Percentiles rank a stretch among this genome's conserved stretches.
Evolutionary conservation across 1,140 invertebrate genomes (phyloP).

Genomic region (Vollenhovia emeryi): DNA sequence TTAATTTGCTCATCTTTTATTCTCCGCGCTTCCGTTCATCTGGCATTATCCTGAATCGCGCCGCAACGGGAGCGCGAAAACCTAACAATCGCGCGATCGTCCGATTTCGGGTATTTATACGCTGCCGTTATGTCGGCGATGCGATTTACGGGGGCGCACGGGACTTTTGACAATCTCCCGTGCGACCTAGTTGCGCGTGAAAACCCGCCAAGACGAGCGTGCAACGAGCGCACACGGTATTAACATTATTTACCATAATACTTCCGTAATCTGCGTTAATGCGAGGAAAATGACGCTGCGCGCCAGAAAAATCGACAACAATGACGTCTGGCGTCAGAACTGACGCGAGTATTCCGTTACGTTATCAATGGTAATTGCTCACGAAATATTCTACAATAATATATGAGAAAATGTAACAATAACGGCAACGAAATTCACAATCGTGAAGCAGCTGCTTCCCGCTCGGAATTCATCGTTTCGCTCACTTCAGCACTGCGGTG

Average conservation of each 20-base stretch:
- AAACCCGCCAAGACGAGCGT: constrained; percentile 34
- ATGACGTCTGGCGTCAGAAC: not conserved
- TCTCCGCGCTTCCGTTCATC: constrained; percentile 54
- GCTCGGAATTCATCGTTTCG: not conserved
- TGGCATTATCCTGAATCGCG: constrained; percentile 62
- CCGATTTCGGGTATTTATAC: constrained; percentile 67
- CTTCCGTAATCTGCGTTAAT: constrained; percentile 36
- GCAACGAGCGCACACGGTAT: not conserved
- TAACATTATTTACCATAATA: constrained; percentile 54
- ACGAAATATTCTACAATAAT: constrained; percentile 5
- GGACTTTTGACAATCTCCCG: constrained; percentile 27
- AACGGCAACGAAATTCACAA: no score
- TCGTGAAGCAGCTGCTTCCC: no score
- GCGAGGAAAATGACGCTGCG: not conserved
- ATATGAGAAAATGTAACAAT: not conserved
- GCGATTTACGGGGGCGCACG: constrained; percentile 38
- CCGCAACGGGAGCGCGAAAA: constrained; percentile 50
- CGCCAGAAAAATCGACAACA: constrained; percentile 34
- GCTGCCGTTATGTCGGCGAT: constrained; percentile 51
- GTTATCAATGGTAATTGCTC: constrained; percentile 10
- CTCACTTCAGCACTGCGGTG: not conserved
- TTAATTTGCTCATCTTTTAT: constrained; percentile 51
- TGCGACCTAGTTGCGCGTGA: constrained; percentile 33
- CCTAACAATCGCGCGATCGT: constrained; percentile 51
- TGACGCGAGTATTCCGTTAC: not conserved